A percentile compares a stretch with the other conserved stretches of the same genome.
phyloP scores from a whole-genome alignment of 2,888 invertebrate genomes.

The Eristalinus aeneus region DNA sequence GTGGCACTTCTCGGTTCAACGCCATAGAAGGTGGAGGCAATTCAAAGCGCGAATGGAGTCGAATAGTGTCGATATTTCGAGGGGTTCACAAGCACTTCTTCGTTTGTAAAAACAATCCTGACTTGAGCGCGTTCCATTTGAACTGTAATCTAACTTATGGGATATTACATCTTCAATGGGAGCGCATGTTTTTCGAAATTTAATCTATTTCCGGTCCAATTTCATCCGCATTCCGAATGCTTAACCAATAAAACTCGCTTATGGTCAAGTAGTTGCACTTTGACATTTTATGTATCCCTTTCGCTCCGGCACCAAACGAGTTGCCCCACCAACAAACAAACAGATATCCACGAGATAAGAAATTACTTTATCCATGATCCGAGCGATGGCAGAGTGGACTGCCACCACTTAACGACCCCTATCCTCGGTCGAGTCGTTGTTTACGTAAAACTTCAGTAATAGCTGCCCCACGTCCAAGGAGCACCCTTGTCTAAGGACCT shows the following conservation, averaged over 20 bases:
- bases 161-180: background rate
- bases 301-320: background rate
- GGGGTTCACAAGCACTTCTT: too few relatives aligned
- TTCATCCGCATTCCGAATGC: background rate
- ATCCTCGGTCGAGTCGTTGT: constrained; percentile 9
- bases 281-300: constrained; percentile 1
- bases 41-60: too few relatives aligned
- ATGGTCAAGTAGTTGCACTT: background rate
- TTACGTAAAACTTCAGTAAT: constrained; percentile 17
- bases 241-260: background rate
- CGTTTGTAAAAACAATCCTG: background rate
- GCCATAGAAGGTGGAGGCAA: background rate
- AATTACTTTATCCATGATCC: background rate
- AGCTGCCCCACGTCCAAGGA: background rate
- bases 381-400: background rate
- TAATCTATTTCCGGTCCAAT: constrained; percentile 1
- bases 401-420: constrained; percentile 12
- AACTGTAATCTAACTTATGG: background rate
- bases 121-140: background rate
- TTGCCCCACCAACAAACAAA: background rate
- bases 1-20: background rate
- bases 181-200: background rate
- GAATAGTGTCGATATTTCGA: too few relatives aligned
- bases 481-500: background rate
- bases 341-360: constrained; percentile 4